Conservation (phyloP, 2,797 vertebrate species). For the Cryptoprocta ferox region DNA sequence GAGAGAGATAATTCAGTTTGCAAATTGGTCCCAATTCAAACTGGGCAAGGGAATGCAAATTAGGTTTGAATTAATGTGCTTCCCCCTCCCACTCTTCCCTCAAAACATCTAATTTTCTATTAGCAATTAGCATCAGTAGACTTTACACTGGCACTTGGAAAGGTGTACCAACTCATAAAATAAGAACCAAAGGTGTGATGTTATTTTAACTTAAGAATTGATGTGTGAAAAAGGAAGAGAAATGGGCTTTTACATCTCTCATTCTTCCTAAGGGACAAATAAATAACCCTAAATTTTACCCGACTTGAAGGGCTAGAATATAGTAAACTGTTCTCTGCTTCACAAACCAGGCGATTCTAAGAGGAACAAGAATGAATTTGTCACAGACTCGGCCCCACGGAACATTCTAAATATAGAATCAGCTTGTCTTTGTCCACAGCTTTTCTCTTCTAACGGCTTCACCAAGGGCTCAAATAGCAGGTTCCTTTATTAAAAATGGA, state of each 20-base stretch:
- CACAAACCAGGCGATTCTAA: constrained; percentile 59
- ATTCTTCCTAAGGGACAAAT: constrained; percentile 55
- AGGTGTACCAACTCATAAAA: constrained; percentile 67
- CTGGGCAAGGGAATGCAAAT: constrained; percentile 78
- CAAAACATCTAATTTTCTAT: constrained; percentile 77
- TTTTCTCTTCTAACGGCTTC: constrained; percentile 47
- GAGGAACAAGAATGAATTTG: constrained; percentile 61
- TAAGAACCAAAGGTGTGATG: constrained; percentile 66
- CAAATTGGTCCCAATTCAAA: constrained; percentile 81
- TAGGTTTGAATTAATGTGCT: constrained; percentile 77
- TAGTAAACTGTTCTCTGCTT: constrained; percentile 25
- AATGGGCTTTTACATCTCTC: constrained; percentile 31
- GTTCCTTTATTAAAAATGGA: constrained; percentile 58
- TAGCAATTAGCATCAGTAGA: constrained; percentile 75
- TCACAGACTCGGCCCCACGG: constrained; percentile 5
- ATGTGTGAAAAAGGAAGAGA: constrained; percentile 59
- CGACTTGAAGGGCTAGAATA: constrained; percentile 48
- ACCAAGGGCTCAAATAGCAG: constrained; percentile 29
- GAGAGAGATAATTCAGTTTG: constrained; percentile 80
- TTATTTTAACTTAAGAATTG: constrained; percentile 69
- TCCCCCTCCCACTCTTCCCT: constrained; percentile 50
- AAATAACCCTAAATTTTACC: constrained; percentile 65
- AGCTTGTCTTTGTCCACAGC: constrained; percentile 60
- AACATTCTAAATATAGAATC: constrained; percentile 75
- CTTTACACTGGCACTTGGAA: constrained; percentile 67